phyloP scores from a whole-genome alignment of 2,888 invertebrate species.

The Hololepta plana region DNA sequence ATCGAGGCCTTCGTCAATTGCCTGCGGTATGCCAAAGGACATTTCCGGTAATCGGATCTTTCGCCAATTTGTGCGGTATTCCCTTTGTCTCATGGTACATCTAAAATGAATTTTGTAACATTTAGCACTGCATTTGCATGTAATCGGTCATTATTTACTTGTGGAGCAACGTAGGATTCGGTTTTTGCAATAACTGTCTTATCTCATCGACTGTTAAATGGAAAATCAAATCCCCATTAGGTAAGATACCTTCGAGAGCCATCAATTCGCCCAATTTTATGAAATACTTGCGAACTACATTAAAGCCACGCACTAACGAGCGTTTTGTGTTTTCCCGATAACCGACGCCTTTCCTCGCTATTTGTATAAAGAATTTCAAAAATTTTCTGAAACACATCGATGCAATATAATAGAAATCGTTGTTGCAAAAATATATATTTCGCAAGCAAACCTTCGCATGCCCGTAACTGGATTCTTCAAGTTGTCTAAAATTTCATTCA shows the following conservation, averaged over 20 bases:
- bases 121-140: too few relatives aligned
- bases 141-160: too few relatives aligned
- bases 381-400: slow-evolving; percentile 29
- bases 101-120: too few relatives aligned
- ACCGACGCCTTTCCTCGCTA: slow-evolving; percentile 40
- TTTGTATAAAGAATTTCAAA: slow-evolving; percentile 40
- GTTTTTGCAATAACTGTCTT: slow-evolving; percentile 29
- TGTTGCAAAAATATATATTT: too few relatives aligned
- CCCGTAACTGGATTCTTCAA: slow-evolving; percentile 32
- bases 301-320: slow-evolving; percentile 30
- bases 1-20: slow-evolving; percentile 8
- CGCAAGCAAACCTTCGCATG: slow-evolving; percentile 25
- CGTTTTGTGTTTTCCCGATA: slow-evolving; percentile 51
- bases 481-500: slow-evolving; percentile 30
- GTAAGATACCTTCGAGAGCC: slow-evolving; percentile 41
- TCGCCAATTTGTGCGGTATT: too few relatives aligned
- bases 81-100: too few relatives aligned
- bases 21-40: slow-evolving; percentile 17
- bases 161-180: slow-evolving; percentile 36
- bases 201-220: slow-evolving; percentile 52
- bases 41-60: slow-evolving; percentile 49
- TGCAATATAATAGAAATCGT: too few relatives aligned
- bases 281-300: slow-evolving; percentile 41
- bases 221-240: slow-evolving; percentile 43
- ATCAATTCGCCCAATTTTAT: slow-evolving; percentile 37